Conservation (phyloP, 2,797 vertebrate species). For the Sebastes aleutianus region DNA sequence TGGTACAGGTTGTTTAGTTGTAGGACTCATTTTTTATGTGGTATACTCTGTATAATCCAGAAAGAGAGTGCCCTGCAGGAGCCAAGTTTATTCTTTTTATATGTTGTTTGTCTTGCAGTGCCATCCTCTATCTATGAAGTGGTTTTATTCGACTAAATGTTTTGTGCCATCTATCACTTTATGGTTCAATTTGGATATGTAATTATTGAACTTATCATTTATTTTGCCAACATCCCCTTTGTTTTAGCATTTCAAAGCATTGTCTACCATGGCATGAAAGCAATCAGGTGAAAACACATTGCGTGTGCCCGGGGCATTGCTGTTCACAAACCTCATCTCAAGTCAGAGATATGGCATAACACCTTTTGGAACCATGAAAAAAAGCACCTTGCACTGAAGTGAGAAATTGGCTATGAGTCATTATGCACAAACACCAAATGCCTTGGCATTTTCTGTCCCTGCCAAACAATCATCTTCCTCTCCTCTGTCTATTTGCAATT, state of each 20-base stretch:
- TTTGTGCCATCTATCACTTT: slow-evolving; percentile 4
- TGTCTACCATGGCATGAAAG: slow-evolving; percentile 62
- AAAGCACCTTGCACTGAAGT: slow-evolving; percentile 75
- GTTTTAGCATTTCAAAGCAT: slow-evolving; percentile 57
- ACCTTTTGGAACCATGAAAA: slow-evolving; percentile 74
- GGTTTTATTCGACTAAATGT: slow-evolving; percentile 9
- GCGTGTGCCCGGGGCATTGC: slow-evolving; percentile 61
- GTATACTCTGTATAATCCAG: background rate
- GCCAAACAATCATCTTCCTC: slow-evolving; percentile 78
- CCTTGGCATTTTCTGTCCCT: slow-evolving; percentile 77
- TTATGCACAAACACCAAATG: slow-evolving; percentile 79
- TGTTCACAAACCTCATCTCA: slow-evolving; percentile 68
- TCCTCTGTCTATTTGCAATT: slow-evolving; percentile 83
- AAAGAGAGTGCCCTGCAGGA: background rate
- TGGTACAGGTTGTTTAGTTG: background rate
- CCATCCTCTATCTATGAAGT: background rate
- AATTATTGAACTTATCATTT: slow-evolving; percentile 33
- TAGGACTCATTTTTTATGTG: background rate
- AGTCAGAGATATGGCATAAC: slow-evolving; percentile 73
- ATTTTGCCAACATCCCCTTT: slow-evolving; percentile 31
- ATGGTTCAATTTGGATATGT: slow-evolving; percentile 32
- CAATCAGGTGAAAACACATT: slow-evolving; percentile 74
- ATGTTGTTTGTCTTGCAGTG: background rate
- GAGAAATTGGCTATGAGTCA: slow-evolving; percentile 81
- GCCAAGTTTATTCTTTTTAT: background rate